Base-by-base conservation (phyloP, 2,888 invertebrate species). In the Hyles lineata region DNA sequence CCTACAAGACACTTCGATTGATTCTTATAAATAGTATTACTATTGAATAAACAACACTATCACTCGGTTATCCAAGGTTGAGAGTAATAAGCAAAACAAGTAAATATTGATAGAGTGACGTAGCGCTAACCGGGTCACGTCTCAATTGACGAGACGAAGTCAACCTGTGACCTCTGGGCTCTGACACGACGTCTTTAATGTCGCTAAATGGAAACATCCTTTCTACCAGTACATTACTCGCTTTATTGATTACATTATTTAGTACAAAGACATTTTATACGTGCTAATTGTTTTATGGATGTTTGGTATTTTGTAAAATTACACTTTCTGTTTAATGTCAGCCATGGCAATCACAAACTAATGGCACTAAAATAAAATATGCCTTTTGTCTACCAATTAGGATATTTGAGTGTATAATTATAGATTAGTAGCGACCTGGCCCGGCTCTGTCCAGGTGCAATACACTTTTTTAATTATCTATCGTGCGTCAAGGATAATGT, bases 191-290 rank as follows among this genome's bases (percentile, higher is more conserved):
- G 72, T 35, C 52, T 58, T 70, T 61, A 67, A 55, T 60, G 43
- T 35, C 71, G 77, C 76, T 80, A 80, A 67, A 78, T 79, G 75
- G 75, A 73, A 60, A 72, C 74, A 76, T 80, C 80, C 80, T 77
- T 73, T 75, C 69, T 73, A 74, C 73, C 63, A 43, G 43, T 67
- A 21, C 67, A 67, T 50, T 67, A 67, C 67, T 43, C 43, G 23
- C 43, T 50, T 67, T 43, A 67, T 50, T 15, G 43, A 50, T 43
- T 67, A 43, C 17, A 43, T 43, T 43, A 23, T 43, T 25, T 67
- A 23, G 21, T 23, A 67, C 43, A 25, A 50, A 50, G 43, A 43
- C 23, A 3, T 15, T 11, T 11, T 63, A 0, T 60, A 2, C 11
- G 59, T 23, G 1, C 19, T n/a, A 17, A 55, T 55, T 55, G 55